phyloP scores from a whole-genome alignment of 2,888 invertebrate genomes.

The Operophtera brumata region DNA sequence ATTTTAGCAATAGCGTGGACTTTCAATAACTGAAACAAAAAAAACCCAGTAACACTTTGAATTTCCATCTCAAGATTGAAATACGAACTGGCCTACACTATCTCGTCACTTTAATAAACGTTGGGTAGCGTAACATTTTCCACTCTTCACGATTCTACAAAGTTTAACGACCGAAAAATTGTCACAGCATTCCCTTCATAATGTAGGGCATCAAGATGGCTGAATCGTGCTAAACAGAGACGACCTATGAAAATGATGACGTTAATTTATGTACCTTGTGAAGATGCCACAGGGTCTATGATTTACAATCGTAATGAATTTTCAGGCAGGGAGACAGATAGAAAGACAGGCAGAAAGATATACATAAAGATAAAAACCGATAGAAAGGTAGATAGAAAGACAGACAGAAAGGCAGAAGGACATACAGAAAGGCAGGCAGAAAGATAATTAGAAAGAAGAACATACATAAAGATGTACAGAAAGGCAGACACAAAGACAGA shows the following conservation, averaged over 20 bases:
- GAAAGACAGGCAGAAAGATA: no score
- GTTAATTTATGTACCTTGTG: background rate
- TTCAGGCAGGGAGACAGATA: no score
- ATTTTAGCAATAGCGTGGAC: no score
- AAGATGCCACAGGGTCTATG: background rate
- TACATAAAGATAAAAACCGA: no score
- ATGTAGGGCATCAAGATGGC: constrained; percentile 28
- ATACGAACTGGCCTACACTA: background rate
- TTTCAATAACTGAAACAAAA: no score
- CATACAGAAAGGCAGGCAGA: no score
- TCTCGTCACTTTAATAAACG: constrained; percentile 8
- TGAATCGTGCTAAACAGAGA: constrained; percentile 19
- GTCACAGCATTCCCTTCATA: constrained; percentile 12
- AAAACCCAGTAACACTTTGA: background rate
- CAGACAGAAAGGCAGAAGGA: no score
- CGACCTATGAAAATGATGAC: constrained; percentile 6
- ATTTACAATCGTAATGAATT: background rate
- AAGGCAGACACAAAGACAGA: no score
- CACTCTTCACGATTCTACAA: background rate
- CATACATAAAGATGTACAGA: no score
- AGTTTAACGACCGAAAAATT: constrained; percentile 11
- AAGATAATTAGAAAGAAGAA: no score
- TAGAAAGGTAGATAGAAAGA: no score
- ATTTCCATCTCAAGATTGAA: background rate
- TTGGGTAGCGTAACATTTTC: constrained; percentile 7